Conservation (phyloP, 1,140 invertebrate genomes). For the Drosophila kikkawai region DNA sequence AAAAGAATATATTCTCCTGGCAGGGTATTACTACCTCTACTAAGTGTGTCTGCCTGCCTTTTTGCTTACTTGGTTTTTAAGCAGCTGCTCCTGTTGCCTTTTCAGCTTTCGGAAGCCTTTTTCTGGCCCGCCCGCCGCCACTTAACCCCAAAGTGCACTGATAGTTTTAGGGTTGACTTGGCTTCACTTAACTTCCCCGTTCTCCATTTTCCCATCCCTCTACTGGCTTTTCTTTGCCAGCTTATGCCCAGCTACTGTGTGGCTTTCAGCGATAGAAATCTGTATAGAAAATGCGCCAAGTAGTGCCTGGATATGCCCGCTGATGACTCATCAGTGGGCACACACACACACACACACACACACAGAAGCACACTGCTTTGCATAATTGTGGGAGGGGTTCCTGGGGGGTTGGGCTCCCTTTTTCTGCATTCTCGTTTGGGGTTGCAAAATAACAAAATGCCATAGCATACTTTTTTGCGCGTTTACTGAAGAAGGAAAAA, state of each 20-base stretch:
- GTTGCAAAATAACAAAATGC: conserved; percentile 74
- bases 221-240: not conserved
- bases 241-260: conserved; percentile 11
- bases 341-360: conserved; percentile 25
- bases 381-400: conserved; percentile 20
- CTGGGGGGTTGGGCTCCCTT: conserved; percentile 2
- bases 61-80: conserved; percentile 1
- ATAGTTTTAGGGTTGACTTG: conserved; percentile 52
- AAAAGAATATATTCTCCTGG: not conserved
- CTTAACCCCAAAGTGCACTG: conserved; percentile 49
- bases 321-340: conserved; percentile 56
- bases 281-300: conserved; percentile 43
- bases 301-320: conserved; percentile 28
- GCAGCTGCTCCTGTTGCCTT: conserved; percentile 14
- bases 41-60: not conserved
- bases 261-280: conserved; percentile 42
- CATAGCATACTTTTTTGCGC: conserved; percentile 77
- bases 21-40: not conserved
- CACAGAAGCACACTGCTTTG: conserved; percentile 30
- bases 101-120: conserved; percentile 1
- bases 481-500: conserved; percentile 11
- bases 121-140: conserved; percentile 20
- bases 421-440: conserved; percentile 37
- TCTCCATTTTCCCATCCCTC: not conserved
- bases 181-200: conserved; percentile 26